Base-by-base conservation (phyloP, 2,888 invertebrate species). In the Lydus trimaculatus region DNA sequence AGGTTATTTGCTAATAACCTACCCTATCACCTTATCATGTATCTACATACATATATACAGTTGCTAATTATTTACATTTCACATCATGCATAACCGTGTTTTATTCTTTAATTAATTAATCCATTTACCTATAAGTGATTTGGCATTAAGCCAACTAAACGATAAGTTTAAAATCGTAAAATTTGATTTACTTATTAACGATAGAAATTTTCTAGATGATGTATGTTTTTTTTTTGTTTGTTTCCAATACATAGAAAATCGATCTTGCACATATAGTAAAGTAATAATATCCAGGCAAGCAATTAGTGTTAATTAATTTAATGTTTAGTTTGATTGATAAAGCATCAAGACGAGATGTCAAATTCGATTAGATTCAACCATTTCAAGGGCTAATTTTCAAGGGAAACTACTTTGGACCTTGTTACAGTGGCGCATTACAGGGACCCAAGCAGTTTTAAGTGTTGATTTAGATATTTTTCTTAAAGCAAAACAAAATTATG, bases 261-360 rank as follows among this genome's bases (percentile, higher is more conserved):
- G 61, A 61, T 61, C 20, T 11, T 17, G 0, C 13, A 36, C 4
- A 4, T n/a, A n/a, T 17, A 31, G 31, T 7, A n/a, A n/a, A n/a
- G 13, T 48, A 20, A 48, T 11, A 48, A 39, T 39, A 43, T 61
- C 23, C 39, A n/a, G 15, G 13, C 15, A 33, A n/a, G 25, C 39
- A 61, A 61, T 61, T 61, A 39, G 39, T 25, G 36, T 6, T 61
- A 61, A 61, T 61, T 61, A 39, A 61, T 61, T 61, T 36, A 28
- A 39, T 61, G 23, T 39, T 39, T 39, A 28, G 23, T 36, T 61
- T 25, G 28, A 28, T 60, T 60, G 3, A 7, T n/a, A 20, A n/a
- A 36, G 25, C n/a, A n/a, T 9, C 1, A 1, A 59, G 33, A 23
- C n/a, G 39, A 33, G 39, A 23, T 43, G 61, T 61, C n/a, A 33